A percentile compares a stretch with the other conserved stretches of the same genome.
Evolutionary conservation across 2,888 invertebrate genomes (phyloP).

Genomic region (Trachelus stipa): DNA sequence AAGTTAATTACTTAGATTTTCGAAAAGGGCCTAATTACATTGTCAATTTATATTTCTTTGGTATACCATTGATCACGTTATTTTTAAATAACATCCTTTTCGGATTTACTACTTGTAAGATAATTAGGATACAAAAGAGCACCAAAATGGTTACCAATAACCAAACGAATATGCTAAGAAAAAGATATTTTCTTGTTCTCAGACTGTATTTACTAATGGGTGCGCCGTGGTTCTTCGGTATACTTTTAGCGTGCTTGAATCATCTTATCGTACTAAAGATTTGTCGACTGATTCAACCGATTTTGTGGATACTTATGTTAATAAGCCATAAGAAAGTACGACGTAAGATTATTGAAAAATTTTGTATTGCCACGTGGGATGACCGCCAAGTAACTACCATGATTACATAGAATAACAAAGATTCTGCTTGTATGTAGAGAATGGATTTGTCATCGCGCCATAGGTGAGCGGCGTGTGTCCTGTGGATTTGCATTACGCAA

Average conservation of each 20-base stretch:
- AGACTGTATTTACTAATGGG: conserved; percentile 52
- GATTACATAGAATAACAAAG: neutral
- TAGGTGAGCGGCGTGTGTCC: neutral
- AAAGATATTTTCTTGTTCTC: conserved; percentile 48
- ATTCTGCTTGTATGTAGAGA: neutral
- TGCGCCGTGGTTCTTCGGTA: conserved; percentile 52
- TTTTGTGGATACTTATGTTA: conserved; percentile 47
- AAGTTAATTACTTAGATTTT: conserved; percentile 38
- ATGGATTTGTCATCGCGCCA: neutral
- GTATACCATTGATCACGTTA: conserved; percentile 42
- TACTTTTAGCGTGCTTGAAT: conserved; percentile 43
- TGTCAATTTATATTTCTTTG: conserved; percentile 50
- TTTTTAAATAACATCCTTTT: conserved; percentile 50
- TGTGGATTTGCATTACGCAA: conserved; percentile 36
- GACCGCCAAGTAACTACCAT: neutral
- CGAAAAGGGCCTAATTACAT: conserved; percentile 36
- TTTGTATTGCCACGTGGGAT: neutral
- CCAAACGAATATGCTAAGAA: conserved; percentile 36
- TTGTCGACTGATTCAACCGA: conserved; percentile 46
- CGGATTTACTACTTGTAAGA: conserved; percentile 46
- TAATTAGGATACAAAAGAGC: conserved; percentile 42
- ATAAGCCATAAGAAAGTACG: conserved; percentile 25
- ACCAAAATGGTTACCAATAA: conserved; percentile 43
- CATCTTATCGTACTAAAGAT: conserved; percentile 43
- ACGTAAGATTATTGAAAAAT: conserved; percentile 15